Evolutionary conservation across 2,797 vertebrate genomes (phyloP), one percentile per base, ranked within the genome.

Genomic region (Acanthiza pusilla): DNA sequence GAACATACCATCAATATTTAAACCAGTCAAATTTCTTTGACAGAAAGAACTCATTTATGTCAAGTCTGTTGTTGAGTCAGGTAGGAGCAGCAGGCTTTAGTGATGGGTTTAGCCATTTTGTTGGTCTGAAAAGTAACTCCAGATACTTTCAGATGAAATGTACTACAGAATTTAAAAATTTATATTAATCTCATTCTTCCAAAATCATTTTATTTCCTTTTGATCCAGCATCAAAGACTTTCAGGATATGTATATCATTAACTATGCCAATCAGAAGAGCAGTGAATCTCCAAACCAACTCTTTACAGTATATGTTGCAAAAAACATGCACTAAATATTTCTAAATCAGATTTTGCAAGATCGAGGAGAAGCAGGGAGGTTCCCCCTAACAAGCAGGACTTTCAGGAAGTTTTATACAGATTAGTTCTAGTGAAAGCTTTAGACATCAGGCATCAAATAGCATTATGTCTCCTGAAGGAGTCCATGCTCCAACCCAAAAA

Each of bases 161-260:
- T 5, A 5, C 23, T 29, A 67, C 30, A 70, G 27, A 90, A 93
- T 50, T 94, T 7, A 11, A 85, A 89, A 48, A 61, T 19, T 57
- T 42, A 45, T 68, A 94, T 84, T 85, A 70, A 75, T 65, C 67
- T 75, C 55, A 85, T 73, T 60, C 36, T 94, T 92, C 38, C 43
- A 87, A 93, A 94, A 85, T 62, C 0, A 36, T 61, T 65, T 75
- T 66, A 18, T 47, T 60, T 86, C 85, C 78, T 81, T 96, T 91
- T 97, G 83, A 93, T 95, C 73, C 74, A 61, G 75, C 89, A 94
- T 89, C 84, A 96, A 96, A 94, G 88, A 66, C 34, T 73, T 85
- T 45, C 21, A 65, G 47, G 38, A 51, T 89, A 55, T 2, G 29
- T 45, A 10, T 38, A 79, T 74, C 47, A 88, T 90, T 95, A 93